A percentile compares a stretch with the other conserved stretches of the same genome.
Conservation (phyloP, 2,113 vertebrate genomes). For the Varanus komodoensis region DNA sequence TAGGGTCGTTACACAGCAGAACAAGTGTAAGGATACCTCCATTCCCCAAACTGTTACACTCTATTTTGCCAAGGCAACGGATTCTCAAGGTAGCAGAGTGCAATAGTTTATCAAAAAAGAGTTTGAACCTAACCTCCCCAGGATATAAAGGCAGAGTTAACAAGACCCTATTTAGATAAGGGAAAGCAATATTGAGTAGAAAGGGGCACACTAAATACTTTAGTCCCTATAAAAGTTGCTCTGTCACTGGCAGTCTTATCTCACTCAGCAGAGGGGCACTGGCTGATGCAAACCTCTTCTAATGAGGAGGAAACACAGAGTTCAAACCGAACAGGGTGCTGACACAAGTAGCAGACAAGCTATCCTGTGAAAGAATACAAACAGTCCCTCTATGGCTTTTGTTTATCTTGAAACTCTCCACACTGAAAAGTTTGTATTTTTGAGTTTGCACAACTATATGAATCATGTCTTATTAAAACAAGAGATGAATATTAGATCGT, state of each 20-base stretch:
- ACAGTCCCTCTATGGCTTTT: constrained; percentile 27
- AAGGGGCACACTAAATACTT: constrained; percentile 60
- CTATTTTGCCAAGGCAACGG: not conserved
- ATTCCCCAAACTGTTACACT: constrained; percentile 20
- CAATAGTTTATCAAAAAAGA: constrained; percentile 53
- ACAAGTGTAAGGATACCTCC: not conserved
- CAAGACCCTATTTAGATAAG: constrained; percentile 66
- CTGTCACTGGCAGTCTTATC: constrained; percentile 40
- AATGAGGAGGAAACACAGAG: constrained; percentile 21
- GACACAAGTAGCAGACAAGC: constrained; percentile 29
- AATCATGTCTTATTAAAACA: not conserved
- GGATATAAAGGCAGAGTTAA: constrained; percentile 56
- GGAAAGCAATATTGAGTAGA: constrained; percentile 44
- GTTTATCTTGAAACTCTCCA: constrained; percentile 8
- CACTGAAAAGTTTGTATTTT: not conserved
- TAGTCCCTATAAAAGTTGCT: constrained; percentile 43
- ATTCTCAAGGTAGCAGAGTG: constrained; percentile 29
- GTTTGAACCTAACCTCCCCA: constrained; percentile 39
- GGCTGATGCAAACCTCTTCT: constrained; percentile 41
- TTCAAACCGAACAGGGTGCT: constrained; percentile 19
- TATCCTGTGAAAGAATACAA: constrained; percentile 7
- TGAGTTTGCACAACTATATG: constrained; percentile 11
- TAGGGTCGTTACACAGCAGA: constrained; percentile 24
- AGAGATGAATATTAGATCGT: not conserved
- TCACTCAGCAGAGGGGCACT: not conserved